phyloP scores from a whole-genome alignment of 1,140 invertebrate genomes.

The Carposina sasakii region DNA sequence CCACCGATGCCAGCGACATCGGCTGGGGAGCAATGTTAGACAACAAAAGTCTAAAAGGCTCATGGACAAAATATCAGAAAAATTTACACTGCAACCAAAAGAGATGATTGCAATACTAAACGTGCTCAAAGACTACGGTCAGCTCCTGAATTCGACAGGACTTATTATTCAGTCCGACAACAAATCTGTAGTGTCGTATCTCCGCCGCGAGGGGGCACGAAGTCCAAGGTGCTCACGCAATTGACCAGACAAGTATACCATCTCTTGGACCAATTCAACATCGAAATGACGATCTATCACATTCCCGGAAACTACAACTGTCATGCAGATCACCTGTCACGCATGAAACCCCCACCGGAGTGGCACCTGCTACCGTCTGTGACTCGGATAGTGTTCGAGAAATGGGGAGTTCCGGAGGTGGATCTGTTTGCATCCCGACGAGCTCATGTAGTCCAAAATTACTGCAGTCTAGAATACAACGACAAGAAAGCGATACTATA shows the following conservation, averaged over 20 bases:
- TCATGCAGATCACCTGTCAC: conserved; percentile 7
- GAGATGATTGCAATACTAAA: conserved; percentile 23
- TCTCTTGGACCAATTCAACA: not conserved
- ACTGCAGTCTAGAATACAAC: conserved; percentile 30
- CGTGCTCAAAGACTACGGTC: conserved; percentile 14
- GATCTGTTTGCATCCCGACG: conserved; percentile 7
- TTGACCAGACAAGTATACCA: not conserved
- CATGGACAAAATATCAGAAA: too few species aligned
- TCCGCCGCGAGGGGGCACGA: conserved; percentile 21
- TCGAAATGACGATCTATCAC: not conserved
- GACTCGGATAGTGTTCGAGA: not conserved
- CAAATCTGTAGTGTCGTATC: conserved; percentile 25
- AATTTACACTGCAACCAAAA: too few species aligned
- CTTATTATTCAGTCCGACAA: conserved; percentile 31
- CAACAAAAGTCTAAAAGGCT: too few species aligned
- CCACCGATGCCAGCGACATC: too few species aligned
- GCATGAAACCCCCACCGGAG: conserved; percentile 21
- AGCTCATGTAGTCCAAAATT: conserved; percentile 25
- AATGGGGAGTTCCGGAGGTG: conserved; percentile 1
- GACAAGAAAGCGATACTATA: conserved; percentile 25
- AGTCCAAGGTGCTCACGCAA: not conserved
- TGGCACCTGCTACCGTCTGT: conserved; percentile 9
- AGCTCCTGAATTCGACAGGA: conserved; percentile 2
- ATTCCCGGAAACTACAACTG: conserved; percentile 9
- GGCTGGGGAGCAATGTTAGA: too few species aligned